phyloP scores from a whole-genome alignment of 2,113 vertebrate genomes.

The Nyctibius bracteatus region DNA sequence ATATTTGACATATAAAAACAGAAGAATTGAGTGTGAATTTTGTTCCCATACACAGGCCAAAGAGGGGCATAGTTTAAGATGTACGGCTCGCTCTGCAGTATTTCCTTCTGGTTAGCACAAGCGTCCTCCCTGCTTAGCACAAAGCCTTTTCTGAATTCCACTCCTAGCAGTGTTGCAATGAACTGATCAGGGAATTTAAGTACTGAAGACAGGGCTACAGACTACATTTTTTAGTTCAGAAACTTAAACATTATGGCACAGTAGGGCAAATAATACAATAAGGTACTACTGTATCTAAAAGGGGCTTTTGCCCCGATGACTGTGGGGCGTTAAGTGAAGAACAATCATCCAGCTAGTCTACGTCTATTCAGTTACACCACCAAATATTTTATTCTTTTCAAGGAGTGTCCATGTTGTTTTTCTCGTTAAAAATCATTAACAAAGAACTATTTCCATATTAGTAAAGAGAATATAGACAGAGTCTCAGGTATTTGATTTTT shows the following conservation, averaged over 20 bases:
- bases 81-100: fast-evolving
- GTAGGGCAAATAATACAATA: not conserved
- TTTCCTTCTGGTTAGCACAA: not conserved
- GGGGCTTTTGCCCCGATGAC: not conserved
- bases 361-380: not conserved
- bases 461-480: not conserved
- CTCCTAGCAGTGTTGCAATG: not conserved
- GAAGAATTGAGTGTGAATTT: not conserved
- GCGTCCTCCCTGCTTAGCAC: not conserved
- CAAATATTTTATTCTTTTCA: not conserved
- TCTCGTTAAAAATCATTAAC: not conserved
- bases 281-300: not conserved
- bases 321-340: not conserved
- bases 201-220: not conserved
- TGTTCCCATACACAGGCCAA: not conserved
- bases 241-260: not conserved
- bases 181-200: not conserved
- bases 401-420: not conserved
- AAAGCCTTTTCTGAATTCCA: not conserved
- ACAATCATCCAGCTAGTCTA: not conserved
- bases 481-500: not conserved
- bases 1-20: not conserved
- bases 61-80: not conserved
- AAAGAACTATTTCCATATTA: not conserved
- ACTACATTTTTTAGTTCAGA: not conserved